phyloP scores from a whole-genome alignment of 2,797 vertebrate species.

The Phaenicophaeus curvirostris region DNA sequence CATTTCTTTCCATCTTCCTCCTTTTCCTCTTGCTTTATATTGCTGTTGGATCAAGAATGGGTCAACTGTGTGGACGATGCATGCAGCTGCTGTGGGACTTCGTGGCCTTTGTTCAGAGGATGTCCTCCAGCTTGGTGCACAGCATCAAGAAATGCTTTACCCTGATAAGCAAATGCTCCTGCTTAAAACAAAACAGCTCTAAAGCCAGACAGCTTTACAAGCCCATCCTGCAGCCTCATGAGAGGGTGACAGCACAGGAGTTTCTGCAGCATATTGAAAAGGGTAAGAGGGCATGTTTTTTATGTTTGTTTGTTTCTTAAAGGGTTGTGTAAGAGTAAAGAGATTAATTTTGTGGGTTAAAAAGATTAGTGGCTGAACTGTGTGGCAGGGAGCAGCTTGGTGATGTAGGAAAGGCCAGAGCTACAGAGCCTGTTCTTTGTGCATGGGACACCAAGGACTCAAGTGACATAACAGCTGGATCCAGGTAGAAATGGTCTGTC shows the following conservation, averaged over 20 bases:
- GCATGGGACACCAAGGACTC: neutral
- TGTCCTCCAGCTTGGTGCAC: slow-evolving; percentile 58
- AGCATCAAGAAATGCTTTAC: slow-evolving; percentile 67
- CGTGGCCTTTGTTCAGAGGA: slow-evolving; percentile 32
- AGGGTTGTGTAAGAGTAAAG: neutral
- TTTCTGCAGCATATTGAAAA: slow-evolving; percentile 69
- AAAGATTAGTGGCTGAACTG: neutral
- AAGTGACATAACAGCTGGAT: neutral
- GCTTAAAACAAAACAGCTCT: slow-evolving; percentile 60
- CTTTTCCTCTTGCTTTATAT: neutral
- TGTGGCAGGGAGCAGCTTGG: neutral
- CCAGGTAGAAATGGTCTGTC: neutral
- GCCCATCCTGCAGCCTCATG: slow-evolving; percentile 64
- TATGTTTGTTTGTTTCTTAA: neutral
- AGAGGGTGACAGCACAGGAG: slow-evolving; percentile 63
- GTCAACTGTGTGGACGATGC: slow-evolving; percentile 75
- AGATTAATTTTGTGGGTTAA: neutral
- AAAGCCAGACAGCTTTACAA: slow-evolving; percentile 60
- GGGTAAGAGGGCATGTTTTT: slow-evolving; percentile 61
- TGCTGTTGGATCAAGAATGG: slow-evolving; percentile 54
- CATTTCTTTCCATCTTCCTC: neutral
- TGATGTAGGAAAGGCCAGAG: neutral
- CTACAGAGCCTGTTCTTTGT: neutral
- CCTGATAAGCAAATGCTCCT: slow-evolving; percentile 71
- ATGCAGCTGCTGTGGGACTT: slow-evolving; percentile 71